Percentiles rank a stretch among this genome's conserved stretches.
phyloP scores from a whole-genome alignment of 2,888 invertebrate genomes.

The Thumatha senex region DNA sequence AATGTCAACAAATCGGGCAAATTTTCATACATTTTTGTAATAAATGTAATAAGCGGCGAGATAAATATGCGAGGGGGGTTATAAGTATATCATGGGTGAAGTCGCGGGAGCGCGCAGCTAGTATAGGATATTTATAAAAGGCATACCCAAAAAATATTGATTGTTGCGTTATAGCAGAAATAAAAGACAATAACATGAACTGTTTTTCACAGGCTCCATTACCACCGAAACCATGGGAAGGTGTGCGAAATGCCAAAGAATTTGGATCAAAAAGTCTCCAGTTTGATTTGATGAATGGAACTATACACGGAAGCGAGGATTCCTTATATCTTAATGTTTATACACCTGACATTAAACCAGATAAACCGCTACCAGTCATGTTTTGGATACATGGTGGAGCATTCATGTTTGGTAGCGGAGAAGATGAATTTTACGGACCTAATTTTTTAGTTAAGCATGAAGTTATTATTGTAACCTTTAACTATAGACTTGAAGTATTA shows the following conservation, averaged over 20 bases:
- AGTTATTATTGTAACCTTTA: constrained; percentile 39
- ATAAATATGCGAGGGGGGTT: too few relatives aligned
- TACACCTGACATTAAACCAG: constrained; percentile 36
- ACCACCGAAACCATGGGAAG: constrained; percentile 47
- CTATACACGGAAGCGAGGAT: constrained; percentile 21
- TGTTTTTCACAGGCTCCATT: constrained; percentile 25
- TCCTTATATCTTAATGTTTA: constrained; percentile 51
- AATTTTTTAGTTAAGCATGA: constrained; percentile 43
- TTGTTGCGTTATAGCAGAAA: too few relatives aligned
- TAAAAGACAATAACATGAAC: too few relatives aligned
- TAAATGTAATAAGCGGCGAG: too few relatives aligned
- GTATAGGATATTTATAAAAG: too few relatives aligned
- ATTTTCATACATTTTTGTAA: too few relatives aligned
- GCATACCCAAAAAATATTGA: too few relatives aligned
- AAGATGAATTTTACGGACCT: constrained; percentile 40
- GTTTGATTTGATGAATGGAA: constrained; percentile 10
- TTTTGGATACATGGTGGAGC: constrained; percentile 44
- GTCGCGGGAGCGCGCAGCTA: too few relatives aligned
- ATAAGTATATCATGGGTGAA: too few relatives aligned
- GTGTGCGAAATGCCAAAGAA: constrained; percentile 45
- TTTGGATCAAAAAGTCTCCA: constrained; percentile 36
- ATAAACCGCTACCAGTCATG: constrained; percentile 39
- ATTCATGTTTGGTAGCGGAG: constrained; percentile 39
- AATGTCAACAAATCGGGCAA: too few relatives aligned
- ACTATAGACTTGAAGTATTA: constrained; percentile 46